A percentile compares a stretch with the other conserved stretches of the same genome.
These are phyloP conservation scores for Nymphalis polychloros DNA, from an alignment of 2,888 invertebrate species.

Conservation along the genomic window DNA sequence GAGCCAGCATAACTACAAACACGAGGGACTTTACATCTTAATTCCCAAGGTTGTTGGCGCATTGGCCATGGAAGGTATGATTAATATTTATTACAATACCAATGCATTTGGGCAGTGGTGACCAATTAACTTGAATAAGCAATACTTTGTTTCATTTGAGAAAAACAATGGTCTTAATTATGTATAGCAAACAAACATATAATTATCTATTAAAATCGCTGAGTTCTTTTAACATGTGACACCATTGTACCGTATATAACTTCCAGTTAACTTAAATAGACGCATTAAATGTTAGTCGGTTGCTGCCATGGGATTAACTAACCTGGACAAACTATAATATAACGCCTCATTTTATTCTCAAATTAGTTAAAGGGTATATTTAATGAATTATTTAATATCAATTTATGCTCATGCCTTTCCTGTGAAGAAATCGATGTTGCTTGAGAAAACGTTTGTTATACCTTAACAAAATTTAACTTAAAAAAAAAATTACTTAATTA, in stretches of 20 bases:
- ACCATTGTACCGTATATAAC: conserved; percentile 46
- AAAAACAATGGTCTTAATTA: too few species aligned
- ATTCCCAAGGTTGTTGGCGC: background rate
- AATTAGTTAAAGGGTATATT: background rate
- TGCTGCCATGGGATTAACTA: conserved; percentile 51
- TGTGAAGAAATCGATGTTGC: background rate
- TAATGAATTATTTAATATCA: background rate
- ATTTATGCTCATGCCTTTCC: background rate
- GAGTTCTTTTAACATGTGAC: conserved; percentile 37
- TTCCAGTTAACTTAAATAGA: conserved; percentile 60
- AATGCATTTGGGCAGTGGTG: too few species aligned
- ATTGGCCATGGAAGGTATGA: background rate
- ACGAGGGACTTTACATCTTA: too few species aligned
- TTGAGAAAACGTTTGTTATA: background rate
- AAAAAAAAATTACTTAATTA: background rate
- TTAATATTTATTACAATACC: too few species aligned
- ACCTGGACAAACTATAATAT: conserved; percentile 41
- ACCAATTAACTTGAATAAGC: too few species aligned
- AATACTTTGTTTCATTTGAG: too few species aligned
- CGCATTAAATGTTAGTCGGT: conserved; percentile 50
- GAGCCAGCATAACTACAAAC: too few species aligned
- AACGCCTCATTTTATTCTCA: conserved; percentile 9
- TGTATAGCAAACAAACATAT: too few species aligned
- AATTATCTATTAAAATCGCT: conserved; percentile 13
- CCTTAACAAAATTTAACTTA: too few species aligned